Base-by-base conservation (phyloP, 2,113 vertebrate species). In the Phaethornis superciliosus region DNA sequence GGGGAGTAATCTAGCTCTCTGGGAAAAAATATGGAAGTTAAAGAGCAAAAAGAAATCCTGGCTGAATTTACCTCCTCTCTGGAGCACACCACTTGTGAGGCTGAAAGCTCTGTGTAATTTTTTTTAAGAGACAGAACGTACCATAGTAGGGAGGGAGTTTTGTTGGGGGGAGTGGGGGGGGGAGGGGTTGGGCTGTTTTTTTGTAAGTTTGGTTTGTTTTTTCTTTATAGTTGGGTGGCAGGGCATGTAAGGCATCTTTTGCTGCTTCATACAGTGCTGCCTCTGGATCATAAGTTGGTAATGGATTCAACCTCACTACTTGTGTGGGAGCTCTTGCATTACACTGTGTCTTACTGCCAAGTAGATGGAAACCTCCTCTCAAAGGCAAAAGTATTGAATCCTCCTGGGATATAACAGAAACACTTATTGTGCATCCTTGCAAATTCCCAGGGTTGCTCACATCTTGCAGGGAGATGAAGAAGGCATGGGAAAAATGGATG, bases 401-500 rank as follows among this genome's bases (percentile, higher is more conserved):
- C 74, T 87, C 63, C 42, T 24, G 80, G 55, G 52, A 64, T 8
- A 10, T 30, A 83, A 59, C 46, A 63, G 40, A 85, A 77, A 85
- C 16, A 30, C 24, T 51, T 42, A 28, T 27, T 46, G 19, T 69
- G 52, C 35, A 74, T 63, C 88, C 55, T 59, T 83, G 76, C 18
- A 35, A 12, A 79, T 86, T 85, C 85, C 76, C 1, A 1, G 85
- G 76, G 85, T n/a, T 0, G 0, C 12, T 81, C 56, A 6, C 52
- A 20, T 71, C 81, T 63, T 68, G 52, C 2, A 26, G 68, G 54
- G 69, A 85, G 76, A 64, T 6, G 44, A 30, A 79, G 86, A 9
- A 19, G n/a, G 52, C 2, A 0, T 35, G 49, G 46, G 77, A 74
- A 72, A 78, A 70, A 65, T 0, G 46, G 7, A 4, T 37, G 67